Evolutionary conservation across 2,797 vertebrate species (phyloP).

Genomic region (Remorina albescens): DNA sequence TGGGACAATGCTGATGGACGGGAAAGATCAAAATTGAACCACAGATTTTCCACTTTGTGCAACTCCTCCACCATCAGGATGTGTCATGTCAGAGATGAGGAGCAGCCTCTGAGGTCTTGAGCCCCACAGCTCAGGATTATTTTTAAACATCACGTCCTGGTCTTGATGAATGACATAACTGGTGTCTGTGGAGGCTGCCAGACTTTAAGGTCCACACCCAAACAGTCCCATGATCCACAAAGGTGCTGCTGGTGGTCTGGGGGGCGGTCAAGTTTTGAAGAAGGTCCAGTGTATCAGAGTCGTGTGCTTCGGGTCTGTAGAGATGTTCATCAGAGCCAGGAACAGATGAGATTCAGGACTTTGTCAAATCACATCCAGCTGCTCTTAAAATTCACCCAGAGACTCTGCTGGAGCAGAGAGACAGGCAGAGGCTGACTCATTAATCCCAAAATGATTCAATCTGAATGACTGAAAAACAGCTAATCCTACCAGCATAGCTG

Average conservation of each 20-base stretch:
- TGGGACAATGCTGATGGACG: background rate
- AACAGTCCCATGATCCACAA: background rate
- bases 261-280: conserved; percentile 6
- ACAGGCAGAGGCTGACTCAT: conserved; percentile 26
- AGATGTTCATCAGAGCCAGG: conserved; percentile 37
- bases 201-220: background rate
- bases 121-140: background rate
- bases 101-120: background rate
- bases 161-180: background rate
- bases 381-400: conserved; percentile 61
- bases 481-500: background rate
- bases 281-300: conserved; percentile 1
- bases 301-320: conserved; percentile 2
- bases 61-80: too few species aligned
- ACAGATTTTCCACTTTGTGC: too few species aligned
- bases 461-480: conserved; percentile 10
- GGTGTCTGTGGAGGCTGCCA: background rate
- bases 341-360: conserved; percentile 41
- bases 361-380: conserved; percentile 71
- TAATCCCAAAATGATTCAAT: conserved; percentile 21
- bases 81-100: too few species aligned
- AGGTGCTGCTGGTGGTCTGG: background rate
- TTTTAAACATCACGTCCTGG: background rate
- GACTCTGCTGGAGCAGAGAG: conserved; percentile 39
- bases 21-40: too few species aligned